Evolutionary conservation across 1,140 invertebrate species (phyloP).

Genomic region (Drosophila gunungcola): DNA sequence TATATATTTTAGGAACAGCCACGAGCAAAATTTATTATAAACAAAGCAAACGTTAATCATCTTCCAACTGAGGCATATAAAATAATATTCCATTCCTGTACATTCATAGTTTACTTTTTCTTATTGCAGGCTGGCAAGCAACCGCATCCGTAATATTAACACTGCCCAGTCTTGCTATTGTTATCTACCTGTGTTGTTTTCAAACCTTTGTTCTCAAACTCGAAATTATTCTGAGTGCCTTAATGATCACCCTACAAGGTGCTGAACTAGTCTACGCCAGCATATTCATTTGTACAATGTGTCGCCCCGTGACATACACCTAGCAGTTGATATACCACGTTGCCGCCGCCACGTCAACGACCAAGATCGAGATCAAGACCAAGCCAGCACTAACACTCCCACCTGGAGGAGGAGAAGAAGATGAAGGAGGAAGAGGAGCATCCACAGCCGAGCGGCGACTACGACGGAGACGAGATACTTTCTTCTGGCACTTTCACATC

Average conservation of each 20-base stretch:
- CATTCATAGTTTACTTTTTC: not conserved
- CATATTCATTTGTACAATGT: conserved; percentile 90
- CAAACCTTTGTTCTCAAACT: conserved; percentile 92
- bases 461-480: conserved; percentile 58
- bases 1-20: not conserved
- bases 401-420: conserved; percentile 4
- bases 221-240: conserved; percentile 94
- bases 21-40: not conserved
- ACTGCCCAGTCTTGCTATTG: conserved; percentile 91
- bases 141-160: conserved; percentile 92
- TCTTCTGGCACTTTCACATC: conserved; percentile 55
- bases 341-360: conserved; percentile 59
- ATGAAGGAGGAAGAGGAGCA: conserved; percentile 6
- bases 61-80: not conserved
- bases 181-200: conserved; percentile 93
- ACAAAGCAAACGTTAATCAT: not conserved
- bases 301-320: conserved; percentile 87
- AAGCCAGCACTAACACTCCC: conserved; percentile 13
- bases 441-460: conserved; percentile 27
- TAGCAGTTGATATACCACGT: conserved; percentile 79
- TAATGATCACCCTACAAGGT: conserved; percentile 92
- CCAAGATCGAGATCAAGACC: conserved; percentile 37
- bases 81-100: not conserved
- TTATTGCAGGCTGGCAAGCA: conserved; percentile 88
- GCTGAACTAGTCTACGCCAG: conserved; percentile 91